Evolutionary conservation across 2,888 invertebrate genomes (phyloP), one percentile per base, ranked within the genome.

Genomic region (Julus scanicus): DNA sequence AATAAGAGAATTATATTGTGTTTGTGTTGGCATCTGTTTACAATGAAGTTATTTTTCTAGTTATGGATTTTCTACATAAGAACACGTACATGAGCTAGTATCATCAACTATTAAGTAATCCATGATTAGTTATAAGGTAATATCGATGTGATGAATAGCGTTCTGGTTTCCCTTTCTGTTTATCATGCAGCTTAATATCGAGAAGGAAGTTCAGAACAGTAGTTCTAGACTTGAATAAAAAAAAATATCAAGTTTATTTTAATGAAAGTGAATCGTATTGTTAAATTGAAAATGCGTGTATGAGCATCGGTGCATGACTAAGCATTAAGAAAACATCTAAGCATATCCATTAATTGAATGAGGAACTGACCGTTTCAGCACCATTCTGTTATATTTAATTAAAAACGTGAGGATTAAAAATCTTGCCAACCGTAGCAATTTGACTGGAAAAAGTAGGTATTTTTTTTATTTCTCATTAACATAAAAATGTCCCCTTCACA

Each of bases 401-500:
- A 63, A n/a, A 44, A 8, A n/a, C 6, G 63, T 63, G 63, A 63
- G 63, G 63, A 63, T 63, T 63, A 63, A 63, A 53, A 44, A 44
- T 15, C 8, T 63, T 63, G n/a, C 63, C 63, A 63, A 63, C 63
- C 63, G 63, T n/a, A n/a, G 17, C 63, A n/a, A 63, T 17, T 63
- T 2, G 3, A 8, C n/a, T 5, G 9, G 9, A 53, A 63, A 63
- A 44, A 63, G n/a, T 6, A 63, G 17, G 17, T n/a, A 63, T 63
- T 63, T 63, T 63, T 63, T 63, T 17, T 63, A 44, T 44, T 44
- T 5, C 5, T 44, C 44, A 44, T n/a, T 63, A 63, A 8, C 63
- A n/a, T n/a, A 63, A 63, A 63, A 63, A 63, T 63, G 63, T 63
- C 63, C 63, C 63, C 13, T 63, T n/a, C 63, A n/a, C 63, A 63